Evolutionary conservation across 2,113 vertebrate species (phyloP), one percentile per base, ranked within the genome.

Genomic region (Lamprologus tigripictilis): DNA sequence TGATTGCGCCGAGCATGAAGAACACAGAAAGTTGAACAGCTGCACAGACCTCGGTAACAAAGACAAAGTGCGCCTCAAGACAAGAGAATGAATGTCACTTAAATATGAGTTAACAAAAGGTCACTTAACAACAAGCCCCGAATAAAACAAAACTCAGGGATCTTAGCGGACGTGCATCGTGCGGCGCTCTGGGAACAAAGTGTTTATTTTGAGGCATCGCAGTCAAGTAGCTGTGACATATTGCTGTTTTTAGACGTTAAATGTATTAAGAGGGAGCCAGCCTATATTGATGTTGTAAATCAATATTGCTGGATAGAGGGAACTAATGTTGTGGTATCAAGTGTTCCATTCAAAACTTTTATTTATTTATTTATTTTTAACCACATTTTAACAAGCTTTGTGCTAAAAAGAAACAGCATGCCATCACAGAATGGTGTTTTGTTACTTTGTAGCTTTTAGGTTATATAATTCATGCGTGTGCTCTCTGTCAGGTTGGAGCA

Each of bases 211-310:
- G 87, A 92, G 86, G 86, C 90, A 90, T 90, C 83, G 3, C 88
- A 91, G 83, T 92, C 83, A 92, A 94, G 89, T 81, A 90, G 88
- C 88, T 93, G 91, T 93, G 93, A 93, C 94, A 94, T 92, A 90
- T 93, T 93, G 92, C 92, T 93, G 92, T 94, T 95, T 94, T 93
- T 94, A 93, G 88, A 93, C 53, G 91, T 91, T 92, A 93, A 91
- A 93, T 92, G 91, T 94, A 90, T 93, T 93, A 91, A 88, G 86
- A 93, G 83, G 82, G 81, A 95, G 91, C 87, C 91, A 92, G 90
- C 87, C 90, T 90, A 71, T 94, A 95, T 94, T 86, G 90, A 95
- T 89, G 91, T 89, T 93, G 82, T 76, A 85, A 93, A 94, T 95
- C 95, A 94, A 94, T 95, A 95, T 63, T 86, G 85, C 86, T 92